Evolutionary conservation across 2,888 invertebrate species (phyloP), one percentile per base, ranked within the genome.

Genomic region (Polymixis lichenea): DNA sequence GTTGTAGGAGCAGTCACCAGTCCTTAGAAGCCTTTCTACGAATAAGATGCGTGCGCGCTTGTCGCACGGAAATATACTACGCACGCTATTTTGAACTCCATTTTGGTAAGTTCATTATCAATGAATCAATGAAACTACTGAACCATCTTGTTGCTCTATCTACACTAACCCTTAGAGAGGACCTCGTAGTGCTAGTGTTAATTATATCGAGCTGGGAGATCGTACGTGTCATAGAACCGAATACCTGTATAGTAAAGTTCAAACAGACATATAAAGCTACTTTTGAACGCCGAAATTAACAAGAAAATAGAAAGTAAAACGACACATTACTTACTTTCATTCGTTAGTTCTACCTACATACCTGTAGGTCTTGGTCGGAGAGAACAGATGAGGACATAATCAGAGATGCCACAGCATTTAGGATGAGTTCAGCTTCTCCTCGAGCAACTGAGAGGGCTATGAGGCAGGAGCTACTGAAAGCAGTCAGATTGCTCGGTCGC

Each of bases 371-470:
- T 95, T 99, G 99, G 72, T 98, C 97, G 7, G 98, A 98, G 38
- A 99, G 95, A 67, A 97, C 97, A 86, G 98, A 97, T 0, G 98
- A 97, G 72, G 98, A 98, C 98, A 99, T 99, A 62, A 99, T 97
- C 83, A 99, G 97, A 46, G 99, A 98, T 7, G 98, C 98, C 56
- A 98, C 97, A 9, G 99, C 99, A 88, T 98, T 98, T 11, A 99
- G 97, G 88, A 99, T 97, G 90, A 99, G 98, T 78, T 99, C 99
- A 17, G 99, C 98, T 92, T 99, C 98, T 8, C 99, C 99, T 74
- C 98, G 97, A 2, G 99, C 99, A 67, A 99, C 98, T 22, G 99
- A 98, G 79, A 99, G 96, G 73, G 99, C 98, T 72, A 99, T 97
- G 15, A 99, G 97, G 87, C 99, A 99, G 2, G 99, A 98, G 92